Evolutionary conservation across 2,113 vertebrate species (phyloP).

Genomic region (Platycercus adscitus): DNA sequence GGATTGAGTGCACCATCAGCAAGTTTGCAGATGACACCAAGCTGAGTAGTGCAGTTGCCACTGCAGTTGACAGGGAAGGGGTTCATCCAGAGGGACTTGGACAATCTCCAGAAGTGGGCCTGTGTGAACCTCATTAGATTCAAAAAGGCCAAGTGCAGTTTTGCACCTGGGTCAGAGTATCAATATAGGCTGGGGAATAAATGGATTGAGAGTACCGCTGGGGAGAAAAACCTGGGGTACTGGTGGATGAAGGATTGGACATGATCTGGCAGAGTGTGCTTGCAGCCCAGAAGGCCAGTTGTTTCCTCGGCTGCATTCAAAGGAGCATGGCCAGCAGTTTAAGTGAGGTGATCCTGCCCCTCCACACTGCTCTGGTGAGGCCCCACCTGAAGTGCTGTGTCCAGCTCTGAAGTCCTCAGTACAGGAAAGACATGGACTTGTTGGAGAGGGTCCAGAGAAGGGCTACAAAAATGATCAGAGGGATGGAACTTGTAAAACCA

Average conservation of each 20-base stretch:
- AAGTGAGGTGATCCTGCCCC: not conserved
- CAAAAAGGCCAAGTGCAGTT: not conserved
- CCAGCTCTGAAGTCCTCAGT: not conserved
- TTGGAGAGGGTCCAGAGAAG: not conserved
- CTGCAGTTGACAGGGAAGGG: not conserved
- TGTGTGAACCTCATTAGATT: not conserved
- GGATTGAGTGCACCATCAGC: not conserved
- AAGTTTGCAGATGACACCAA: not conserved
- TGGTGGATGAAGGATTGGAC: not conserved
- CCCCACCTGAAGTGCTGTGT: not conserved
- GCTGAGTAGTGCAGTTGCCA: not conserved
- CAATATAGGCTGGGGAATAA: not conserved
- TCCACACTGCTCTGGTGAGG: not conserved
- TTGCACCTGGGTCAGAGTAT: not conserved
- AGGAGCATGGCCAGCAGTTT: not conserved
- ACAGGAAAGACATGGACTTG: not conserved
- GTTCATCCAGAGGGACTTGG: not conserved
- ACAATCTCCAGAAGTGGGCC: not conserved
- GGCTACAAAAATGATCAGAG: not conserved
- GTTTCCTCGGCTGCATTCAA: not conserved
- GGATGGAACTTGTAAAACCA: not conserved
- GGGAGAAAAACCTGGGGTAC: not conserved
- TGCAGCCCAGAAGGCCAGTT: not conserved
- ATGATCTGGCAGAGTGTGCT: not conserved
- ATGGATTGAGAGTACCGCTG: not conserved